phyloP scores from a whole-genome alignment of 2,888 invertebrate species.

The Auanema sp. region DNA sequence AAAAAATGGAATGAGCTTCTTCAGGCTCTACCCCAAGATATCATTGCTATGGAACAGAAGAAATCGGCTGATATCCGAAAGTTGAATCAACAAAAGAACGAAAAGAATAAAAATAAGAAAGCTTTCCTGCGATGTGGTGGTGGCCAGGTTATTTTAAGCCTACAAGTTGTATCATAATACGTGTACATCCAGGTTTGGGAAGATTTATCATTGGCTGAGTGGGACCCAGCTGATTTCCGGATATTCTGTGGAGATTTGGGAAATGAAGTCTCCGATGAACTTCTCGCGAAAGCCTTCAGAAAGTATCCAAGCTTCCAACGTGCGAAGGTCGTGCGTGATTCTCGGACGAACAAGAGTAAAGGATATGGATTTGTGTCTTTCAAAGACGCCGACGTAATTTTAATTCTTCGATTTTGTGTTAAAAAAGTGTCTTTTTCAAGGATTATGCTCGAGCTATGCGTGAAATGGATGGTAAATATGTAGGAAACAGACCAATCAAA shows the following conservation, averaged over 20 bases:
- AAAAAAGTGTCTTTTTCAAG: conserved; percentile 61
- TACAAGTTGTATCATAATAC: conserved; percentile 8
- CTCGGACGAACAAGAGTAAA: conserved; percentile 94
- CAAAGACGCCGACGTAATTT: conserved; percentile 68
- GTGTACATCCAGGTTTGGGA: conserved; percentile 79
- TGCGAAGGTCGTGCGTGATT: conserved; percentile 93
- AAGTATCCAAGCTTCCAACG: conserved; percentile 81
- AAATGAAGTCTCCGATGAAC: conserved; percentile 97
- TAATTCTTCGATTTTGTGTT: not conserved
- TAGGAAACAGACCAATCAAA: conserved; percentile 97
- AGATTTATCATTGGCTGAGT: conserved; percentile 86
- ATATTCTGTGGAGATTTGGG: conserved; percentile 99
- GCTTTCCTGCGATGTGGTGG: conserved; percentile 58
- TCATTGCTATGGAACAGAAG: conserved; percentile 55
- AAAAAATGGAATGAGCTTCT: not conserved
- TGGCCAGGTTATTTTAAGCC: conserved; percentile 40
- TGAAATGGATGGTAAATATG: conserved; percentile 99
- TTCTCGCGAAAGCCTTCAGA: conserved; percentile 90
- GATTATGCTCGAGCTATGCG: conserved; percentile 98
- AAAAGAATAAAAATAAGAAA: conserved; percentile 61
- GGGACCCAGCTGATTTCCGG: conserved; percentile 94
- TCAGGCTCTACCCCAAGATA: conserved; percentile 54
- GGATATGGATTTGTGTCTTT: conserved; percentile 99
- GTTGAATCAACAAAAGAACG: conserved; percentile 24
- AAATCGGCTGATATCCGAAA: conserved; percentile 37